These are phyloP conservation scores for Agrotis clavis DNA, from an alignment of 2,888 invertebrate species.

Conservation along the genomic window DNA sequence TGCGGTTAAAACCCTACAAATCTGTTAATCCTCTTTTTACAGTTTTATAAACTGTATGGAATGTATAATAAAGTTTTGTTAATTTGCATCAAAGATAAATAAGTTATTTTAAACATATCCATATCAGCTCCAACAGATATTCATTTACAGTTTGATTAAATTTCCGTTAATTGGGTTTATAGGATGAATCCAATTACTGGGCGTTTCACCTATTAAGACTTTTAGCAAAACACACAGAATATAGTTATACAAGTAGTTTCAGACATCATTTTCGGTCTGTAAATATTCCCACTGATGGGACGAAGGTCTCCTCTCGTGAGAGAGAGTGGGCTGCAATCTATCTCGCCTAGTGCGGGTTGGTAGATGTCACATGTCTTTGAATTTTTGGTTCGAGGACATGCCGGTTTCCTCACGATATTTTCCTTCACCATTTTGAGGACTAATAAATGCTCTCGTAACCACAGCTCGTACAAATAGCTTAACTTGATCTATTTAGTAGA, in stretches of 20 bases:
- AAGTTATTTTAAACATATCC: conserved; percentile 28
- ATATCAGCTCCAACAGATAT: conserved; percentile 4
- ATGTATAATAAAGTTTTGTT: background rate
- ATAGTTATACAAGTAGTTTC: too few species aligned
- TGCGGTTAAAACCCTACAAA: background rate
- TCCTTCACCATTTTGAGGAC: too few species aligned
- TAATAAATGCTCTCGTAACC: too few species aligned
- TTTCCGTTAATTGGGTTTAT: conserved; percentile 15
- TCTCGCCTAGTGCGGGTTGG: too few species aligned
- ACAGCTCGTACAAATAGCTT: background rate
- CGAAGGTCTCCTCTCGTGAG: too few species aligned
- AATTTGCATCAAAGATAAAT: conserved; percentile 8
- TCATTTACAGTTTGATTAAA: conserved; percentile 26
- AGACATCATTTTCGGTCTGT: too few species aligned
- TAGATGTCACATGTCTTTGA: too few species aligned
- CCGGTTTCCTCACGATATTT: too few species aligned
- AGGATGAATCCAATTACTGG: conserved; percentile 25
- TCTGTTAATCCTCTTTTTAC: background rate
- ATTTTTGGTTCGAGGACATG: too few species aligned
- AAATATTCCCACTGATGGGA: too few species aligned
- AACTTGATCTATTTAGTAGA: background rate
- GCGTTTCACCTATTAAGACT: conserved; percentile 15
- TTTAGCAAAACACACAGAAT: conserved; percentile 18
- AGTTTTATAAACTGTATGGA: background rate
- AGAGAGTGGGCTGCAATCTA: too few species aligned